Evolutionary conservation across 2,797 vertebrate species (phyloP).

Genomic region (Martes flavigula): DNA sequence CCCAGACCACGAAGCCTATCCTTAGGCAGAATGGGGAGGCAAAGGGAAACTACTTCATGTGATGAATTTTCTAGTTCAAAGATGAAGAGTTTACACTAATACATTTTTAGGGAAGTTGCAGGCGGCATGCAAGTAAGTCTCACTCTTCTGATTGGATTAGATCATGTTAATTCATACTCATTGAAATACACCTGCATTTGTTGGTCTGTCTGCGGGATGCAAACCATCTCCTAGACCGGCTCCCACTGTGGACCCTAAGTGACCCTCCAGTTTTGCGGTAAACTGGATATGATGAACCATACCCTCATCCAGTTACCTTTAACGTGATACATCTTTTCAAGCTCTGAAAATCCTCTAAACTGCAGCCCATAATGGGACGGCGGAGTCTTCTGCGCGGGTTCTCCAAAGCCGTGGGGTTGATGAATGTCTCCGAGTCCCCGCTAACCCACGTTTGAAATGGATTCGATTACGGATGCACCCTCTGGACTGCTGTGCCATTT

Average conservation of each 20-base stretch:
- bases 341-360: not conserved
- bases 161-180: not conserved
- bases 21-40: not conserved
- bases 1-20: not conserved
- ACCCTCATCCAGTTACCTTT: not conserved
- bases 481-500: not conserved
- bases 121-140: not conserved
- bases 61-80: not conserved
- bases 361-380: not conserved
- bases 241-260: not conserved
- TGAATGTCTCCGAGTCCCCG: not conserved
- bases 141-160: not conserved
- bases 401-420: not conserved
- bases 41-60: not conserved
- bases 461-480: not conserved
- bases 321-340: not conserved
- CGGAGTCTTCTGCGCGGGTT: accelerated
- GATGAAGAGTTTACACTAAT: not conserved
- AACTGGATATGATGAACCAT: not conserved
- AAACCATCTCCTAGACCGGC: not conserved
- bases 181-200: not conserved
- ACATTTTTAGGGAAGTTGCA: not conserved
- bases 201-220: not conserved
- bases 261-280: not conserved
- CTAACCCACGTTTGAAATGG: not conserved